phyloP scores from a whole-genome alignment of 2,797 vertebrate species.

The Phrynocephalus forsythii region DNA sequence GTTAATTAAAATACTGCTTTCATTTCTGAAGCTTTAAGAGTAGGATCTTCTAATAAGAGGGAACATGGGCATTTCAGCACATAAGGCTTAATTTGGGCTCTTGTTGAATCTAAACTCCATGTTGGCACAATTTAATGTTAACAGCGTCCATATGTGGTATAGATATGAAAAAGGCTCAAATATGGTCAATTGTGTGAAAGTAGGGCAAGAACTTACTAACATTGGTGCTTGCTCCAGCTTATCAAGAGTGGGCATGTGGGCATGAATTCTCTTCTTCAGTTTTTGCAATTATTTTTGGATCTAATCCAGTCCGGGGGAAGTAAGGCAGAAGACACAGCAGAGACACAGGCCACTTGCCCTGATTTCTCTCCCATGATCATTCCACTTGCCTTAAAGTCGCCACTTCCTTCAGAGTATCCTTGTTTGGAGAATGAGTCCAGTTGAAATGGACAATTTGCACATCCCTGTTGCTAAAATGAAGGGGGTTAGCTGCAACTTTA shows the following conservation, averaged over 20 bases:
- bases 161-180: conserved; percentile 1
- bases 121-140: background rate
- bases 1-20: conserved; percentile 34
- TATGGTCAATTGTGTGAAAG: conserved; percentile 21
- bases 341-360: background rate
- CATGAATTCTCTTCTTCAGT: conserved; percentile 1
- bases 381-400: background rate
- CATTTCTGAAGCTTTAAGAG: conserved; percentile 33
- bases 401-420: conserved; percentile 4
- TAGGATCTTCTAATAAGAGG: background rate
- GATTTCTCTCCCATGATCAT: conserved; percentile 14
- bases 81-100: background rate
- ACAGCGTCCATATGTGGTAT: conserved; percentile 22
- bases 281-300: conserved; percentile 8
- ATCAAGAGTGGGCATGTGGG: background rate
- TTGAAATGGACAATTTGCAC: background rate
- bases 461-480: background rate
- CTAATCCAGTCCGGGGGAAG: background rate
- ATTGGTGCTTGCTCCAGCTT: background rate
- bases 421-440: conserved; percentile 10
- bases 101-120: conserved; percentile 1
- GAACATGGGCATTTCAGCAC: conserved; percentile 18
- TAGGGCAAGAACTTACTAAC: background rate
- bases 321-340: background rate
- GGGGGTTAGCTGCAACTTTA: background rate